These are phyloP conservation scores for Forficula auricularia DNA, from an alignment of 1,140 invertebrate species.

Conservation along the genomic window DNA sequence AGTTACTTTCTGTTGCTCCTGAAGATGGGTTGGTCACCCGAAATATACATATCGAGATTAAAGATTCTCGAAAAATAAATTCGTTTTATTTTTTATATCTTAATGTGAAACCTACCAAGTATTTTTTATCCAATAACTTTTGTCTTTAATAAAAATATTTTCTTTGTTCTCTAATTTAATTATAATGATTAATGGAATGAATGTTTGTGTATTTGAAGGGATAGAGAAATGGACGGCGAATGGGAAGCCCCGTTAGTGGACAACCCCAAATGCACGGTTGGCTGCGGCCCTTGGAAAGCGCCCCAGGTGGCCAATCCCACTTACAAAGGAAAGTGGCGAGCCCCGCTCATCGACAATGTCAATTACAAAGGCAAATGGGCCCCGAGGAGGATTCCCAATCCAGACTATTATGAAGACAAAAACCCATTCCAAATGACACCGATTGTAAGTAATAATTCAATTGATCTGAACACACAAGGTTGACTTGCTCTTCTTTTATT, in stretches of 20 bases:
- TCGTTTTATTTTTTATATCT: too few species aligned
- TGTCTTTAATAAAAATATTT: too few species aligned
- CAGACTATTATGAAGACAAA: slow-evolving; percentile 82
- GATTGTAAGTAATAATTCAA: slow-evolving; percentile 60
- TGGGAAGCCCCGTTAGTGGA: slow-evolving; percentile 89
- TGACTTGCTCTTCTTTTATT: slow-evolving; percentile 6
- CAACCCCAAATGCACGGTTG: slow-evolving; percentile 80
- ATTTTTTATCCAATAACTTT: too few species aligned
- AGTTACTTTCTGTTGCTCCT: too few species aligned
- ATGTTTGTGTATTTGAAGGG: too few species aligned
- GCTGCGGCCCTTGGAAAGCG: slow-evolving; percentile 82
- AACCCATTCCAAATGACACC: slow-evolving; percentile 79
- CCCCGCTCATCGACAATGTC: slow-evolving; percentile 81
- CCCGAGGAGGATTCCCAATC: slow-evolving; percentile 73
- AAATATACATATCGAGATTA: too few species aligned
- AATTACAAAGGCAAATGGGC: slow-evolving; percentile 89
- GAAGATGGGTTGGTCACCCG: too few species aligned
- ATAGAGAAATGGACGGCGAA: slow-evolving; percentile 93
- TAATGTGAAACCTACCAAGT: too few species aligned
- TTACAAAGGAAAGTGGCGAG: slow-evolving; percentile 84
- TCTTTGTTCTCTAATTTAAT: too few species aligned
- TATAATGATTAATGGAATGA: too few species aligned
- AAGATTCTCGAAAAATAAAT: too few species aligned
- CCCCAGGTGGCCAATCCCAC: slow-evolving; percentile 76
- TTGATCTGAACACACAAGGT: background rate